These are phyloP conservation scores for Hetaerina americana DNA, from an alignment of 1,140 invertebrate genomes.

Conservation along the genomic window DNA sequence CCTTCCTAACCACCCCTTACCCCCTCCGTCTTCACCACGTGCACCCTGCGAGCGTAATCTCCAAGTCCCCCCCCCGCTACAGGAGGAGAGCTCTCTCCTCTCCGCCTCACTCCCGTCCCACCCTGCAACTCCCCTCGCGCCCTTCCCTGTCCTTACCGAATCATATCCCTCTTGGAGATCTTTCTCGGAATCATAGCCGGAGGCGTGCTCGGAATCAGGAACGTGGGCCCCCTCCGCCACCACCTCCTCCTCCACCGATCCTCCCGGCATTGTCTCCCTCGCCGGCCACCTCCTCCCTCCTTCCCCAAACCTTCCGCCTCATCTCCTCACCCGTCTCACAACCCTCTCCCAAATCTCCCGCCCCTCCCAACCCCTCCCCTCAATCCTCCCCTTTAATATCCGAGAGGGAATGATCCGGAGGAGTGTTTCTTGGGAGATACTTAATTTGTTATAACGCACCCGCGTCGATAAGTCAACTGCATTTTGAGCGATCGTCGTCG, in stretches of 20 bases:
- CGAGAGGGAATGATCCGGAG: background rate
- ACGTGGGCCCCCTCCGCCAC: background rate
- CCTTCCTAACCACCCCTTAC: no score
- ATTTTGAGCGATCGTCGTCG: background rate
- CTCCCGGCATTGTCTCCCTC: background rate
- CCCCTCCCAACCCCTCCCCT: background rate
- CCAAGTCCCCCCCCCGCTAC: no score
- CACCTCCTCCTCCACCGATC: background rate
- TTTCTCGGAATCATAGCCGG: background rate
- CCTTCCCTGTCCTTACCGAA: background rate
- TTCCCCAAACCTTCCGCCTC: no score
- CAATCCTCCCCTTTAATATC: background rate
- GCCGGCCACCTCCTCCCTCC: background rate
- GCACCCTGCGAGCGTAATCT: no score
- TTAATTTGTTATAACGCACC: no score
- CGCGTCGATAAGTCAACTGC: background rate
- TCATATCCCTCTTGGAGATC: background rate
- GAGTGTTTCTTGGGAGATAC: no score
- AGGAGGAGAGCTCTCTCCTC: no score
- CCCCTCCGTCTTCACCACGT: no score
- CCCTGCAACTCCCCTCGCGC: background rate
- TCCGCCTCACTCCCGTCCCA: background rate
- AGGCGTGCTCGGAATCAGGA: background rate
- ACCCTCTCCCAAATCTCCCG: no score
- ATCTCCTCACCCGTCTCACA: no score